A percentile compares a stretch with the other conserved stretches of the same genome.
phyloP scores from a whole-genome alignment of 2,888 invertebrate species.

The Eupithecia vulgata region DNA sequence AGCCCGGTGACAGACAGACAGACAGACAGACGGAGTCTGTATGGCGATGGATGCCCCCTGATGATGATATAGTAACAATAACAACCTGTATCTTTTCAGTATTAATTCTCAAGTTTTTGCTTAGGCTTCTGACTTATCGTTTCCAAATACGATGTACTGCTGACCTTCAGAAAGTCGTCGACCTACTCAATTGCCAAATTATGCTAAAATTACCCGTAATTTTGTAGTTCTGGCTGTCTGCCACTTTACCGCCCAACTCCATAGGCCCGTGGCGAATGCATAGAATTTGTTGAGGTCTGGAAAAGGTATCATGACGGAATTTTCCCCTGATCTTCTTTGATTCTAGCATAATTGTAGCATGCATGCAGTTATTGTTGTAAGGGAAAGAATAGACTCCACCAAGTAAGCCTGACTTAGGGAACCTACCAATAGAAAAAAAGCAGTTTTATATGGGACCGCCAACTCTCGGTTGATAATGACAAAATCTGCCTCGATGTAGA shows the following conservation, averaged over 20 bases:
- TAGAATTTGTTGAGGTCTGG: not conserved
- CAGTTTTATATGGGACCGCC: too few species aligned
- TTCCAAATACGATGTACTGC: not conserved
- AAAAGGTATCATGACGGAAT: not conserved
- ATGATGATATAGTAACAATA: too few species aligned
- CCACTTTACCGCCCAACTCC: conserved; percentile 7
- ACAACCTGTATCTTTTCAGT: not conserved
- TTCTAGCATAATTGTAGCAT: too few species aligned
- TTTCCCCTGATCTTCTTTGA: not conserved
- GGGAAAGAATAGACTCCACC: too few species aligned
- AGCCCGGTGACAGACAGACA: too few species aligned
- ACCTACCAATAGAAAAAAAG: too few species aligned
- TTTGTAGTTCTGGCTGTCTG: conserved; percentile 27
- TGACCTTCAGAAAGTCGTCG: conserved; percentile 47
- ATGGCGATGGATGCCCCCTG: too few species aligned
- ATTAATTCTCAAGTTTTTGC: not conserved
- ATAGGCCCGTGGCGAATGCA: not conserved
- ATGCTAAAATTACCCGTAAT: conserved; percentile 19
- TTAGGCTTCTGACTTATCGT: not conserved
- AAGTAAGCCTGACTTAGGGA: too few species aligned
- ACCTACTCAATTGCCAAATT: conserved; percentile 39
- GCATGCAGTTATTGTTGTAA: too few species aligned
- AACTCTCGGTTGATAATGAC: too few species aligned
- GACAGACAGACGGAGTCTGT: too few species aligned
- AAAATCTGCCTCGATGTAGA: too few species aligned